Conservation (phyloP, 2,113 vertebrate genomes). For the Chitala chitala region DNA sequence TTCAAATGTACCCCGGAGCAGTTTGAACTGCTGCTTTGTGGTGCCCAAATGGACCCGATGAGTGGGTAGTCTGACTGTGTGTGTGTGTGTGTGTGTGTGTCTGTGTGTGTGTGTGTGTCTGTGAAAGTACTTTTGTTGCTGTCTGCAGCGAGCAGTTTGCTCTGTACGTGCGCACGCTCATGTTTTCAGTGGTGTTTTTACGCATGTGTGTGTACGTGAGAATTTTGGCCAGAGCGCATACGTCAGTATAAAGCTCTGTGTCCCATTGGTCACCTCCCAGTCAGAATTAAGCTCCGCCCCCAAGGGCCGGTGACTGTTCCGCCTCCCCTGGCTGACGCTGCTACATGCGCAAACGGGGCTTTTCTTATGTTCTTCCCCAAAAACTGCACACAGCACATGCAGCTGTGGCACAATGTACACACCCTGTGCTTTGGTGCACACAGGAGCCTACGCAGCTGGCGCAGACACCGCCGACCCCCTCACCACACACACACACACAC, state of each 20-base stretch:
- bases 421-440: neutral
- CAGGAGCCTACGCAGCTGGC: neutral
- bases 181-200: too few relatives aligned
- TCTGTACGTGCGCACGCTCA: neutral
- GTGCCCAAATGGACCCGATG: neutral
- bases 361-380: neutral
- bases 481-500: neutral
- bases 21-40: neutral
- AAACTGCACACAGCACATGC: neutral
- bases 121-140: constrained; percentile 20
- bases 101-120: constrained; percentile 37
- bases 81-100: constrained; percentile 26
- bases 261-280: neutral
- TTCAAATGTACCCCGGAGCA: neutral
- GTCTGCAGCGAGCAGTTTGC: constrained; percentile 24
- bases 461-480: neutral
- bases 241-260: constrained; percentile 12
- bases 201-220: constrained; percentile 26
- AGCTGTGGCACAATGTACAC: neutral
- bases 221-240: constrained; percentile 23
- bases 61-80: constrained; percentile 5
- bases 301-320: neutral
- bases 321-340: neutral
- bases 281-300: neutral
- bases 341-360: neutral